Evolutionary conservation across 2,797 vertebrate genomes (phyloP).

Genomic region (Mus spretus): DNA sequence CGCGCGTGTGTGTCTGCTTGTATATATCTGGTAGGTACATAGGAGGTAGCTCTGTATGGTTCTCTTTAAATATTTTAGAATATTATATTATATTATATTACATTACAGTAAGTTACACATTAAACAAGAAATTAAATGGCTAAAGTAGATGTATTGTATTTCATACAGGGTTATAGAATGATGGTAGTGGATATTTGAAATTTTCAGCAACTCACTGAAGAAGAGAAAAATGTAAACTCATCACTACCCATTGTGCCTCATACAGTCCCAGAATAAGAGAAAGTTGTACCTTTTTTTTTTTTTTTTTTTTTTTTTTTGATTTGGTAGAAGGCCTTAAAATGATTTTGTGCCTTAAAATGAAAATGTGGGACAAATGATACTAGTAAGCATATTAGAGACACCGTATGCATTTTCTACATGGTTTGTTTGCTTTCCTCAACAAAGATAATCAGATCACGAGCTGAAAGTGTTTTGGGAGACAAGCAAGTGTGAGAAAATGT

Average conservation of each 20-base stretch:
- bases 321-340: constrained; percentile 13
- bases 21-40: not conserved
- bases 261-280: not conserved
- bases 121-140: constrained; percentile 34
- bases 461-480: constrained; percentile 30
- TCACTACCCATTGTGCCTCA: not conserved
- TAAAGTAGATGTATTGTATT: constrained; percentile 27
- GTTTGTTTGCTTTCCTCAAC: constrained; percentile 58
- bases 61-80: constrained; percentile 35
- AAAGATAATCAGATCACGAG: constrained; percentile 29
- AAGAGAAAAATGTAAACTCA: not conserved
- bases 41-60: not conserved
- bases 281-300: not conserved
- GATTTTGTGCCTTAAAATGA: constrained; percentile 56
- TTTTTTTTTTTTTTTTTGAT: not conserved
- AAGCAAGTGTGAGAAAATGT: not conserved
- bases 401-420: constrained; percentile 51
- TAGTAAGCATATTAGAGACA: constrained; percentile 49
- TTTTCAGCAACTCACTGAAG: constrained; percentile 4
- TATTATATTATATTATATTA: not conserved
- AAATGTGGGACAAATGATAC: constrained; percentile 41
- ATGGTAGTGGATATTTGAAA: not conserved
- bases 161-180: not conserved
- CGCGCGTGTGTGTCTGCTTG: not conserved
- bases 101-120: not conserved